Conservation (phyloP, 2,797 vertebrate genomes). For the Nannoperca obscura region DNA sequence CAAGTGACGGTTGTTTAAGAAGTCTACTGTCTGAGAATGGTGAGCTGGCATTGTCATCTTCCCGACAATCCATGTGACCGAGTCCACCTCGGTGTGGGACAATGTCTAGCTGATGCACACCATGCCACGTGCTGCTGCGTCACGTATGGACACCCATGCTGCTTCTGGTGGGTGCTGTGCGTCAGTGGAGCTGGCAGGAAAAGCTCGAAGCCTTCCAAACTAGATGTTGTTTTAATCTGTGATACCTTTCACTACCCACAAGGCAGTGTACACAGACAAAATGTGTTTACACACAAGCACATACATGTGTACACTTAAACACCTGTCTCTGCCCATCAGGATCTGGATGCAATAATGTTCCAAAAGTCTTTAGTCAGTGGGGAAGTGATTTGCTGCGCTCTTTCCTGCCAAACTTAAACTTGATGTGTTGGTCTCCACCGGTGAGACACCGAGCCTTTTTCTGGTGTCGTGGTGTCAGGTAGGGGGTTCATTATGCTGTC, state of each 20-base stretch:
- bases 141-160: constrained; percentile 62
- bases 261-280: constrained; percentile 35
- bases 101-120: constrained; percentile 39
- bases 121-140: constrained; percentile 51
- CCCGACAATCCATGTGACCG: constrained; percentile 43
- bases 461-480: constrained; percentile 62
- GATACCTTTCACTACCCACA: constrained; percentile 43
- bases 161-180: constrained; percentile 60
- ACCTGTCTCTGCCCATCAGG: constrained; percentile 60
- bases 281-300: constrained; percentile 61
- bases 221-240: constrained; percentile 54
- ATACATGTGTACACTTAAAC: constrained; percentile 44
- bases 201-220: constrained; percentile 42
- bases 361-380: constrained; percentile 24
- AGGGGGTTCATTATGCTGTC: constrained; percentile 68
- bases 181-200: constrained; percentile 69
- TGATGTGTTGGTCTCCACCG: constrained; percentile 19
- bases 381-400: constrained; percentile 43
- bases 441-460: constrained; percentile 23
- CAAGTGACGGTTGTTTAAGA: constrained; percentile 14
- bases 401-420: constrained; percentile 35
- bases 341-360: constrained; percentile 7
- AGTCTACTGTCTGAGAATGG: constrained; percentile 9
- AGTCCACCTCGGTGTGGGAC: constrained; percentile 48
- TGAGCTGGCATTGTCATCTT: constrained; percentile 26